A percentile compares a stretch with the other conserved stretches of the same genome.
Evolutionary conservation across 2,888 invertebrate species (phyloP).

Genomic region (Stenurella melanura): DNA sequence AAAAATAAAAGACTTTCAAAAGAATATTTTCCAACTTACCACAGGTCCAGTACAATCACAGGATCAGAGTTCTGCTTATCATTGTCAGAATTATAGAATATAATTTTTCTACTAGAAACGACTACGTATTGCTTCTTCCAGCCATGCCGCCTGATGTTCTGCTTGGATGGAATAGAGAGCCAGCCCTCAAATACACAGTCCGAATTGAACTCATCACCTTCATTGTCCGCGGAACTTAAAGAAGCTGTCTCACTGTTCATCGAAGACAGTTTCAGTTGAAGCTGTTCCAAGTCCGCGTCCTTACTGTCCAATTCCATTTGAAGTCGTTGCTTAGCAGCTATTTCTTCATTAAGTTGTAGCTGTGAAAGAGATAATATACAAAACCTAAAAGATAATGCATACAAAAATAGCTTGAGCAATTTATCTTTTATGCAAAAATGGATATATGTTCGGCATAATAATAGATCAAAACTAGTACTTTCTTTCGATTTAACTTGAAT

Average conservation of each 20-base stretch:
- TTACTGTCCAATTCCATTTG: conserved; percentile 98
- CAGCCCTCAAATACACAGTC: conserved; percentile 94
- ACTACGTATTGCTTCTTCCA: conserved; percentile 99
- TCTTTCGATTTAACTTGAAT: too few species aligned
- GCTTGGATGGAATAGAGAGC: conserved; percentile 95
- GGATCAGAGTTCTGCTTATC: conserved; percentile 97
- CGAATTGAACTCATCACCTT: conserved; percentile 81
- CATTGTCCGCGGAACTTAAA: conserved; percentile 92
- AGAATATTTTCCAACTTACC: conserved; percentile 76
- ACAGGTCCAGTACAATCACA: conserved; percentile 95
- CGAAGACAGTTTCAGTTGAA: conserved; percentile 88
- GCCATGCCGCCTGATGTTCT: conserved; percentile 95
- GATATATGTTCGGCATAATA: too few species aligned
- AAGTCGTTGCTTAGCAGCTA: conserved; percentile 83
- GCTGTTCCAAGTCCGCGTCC: conserved; percentile 95
- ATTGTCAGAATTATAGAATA: conserved; percentile 96
- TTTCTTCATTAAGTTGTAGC: conserved; percentile 89
- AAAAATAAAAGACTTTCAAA: background rate
- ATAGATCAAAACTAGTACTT: too few species aligned
- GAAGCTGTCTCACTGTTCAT: conserved; percentile 92
- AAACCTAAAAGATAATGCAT: conserved; percentile 59
- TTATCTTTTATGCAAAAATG: background rate
- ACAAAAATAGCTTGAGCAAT: background rate
- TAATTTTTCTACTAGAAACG: conserved; percentile 96
- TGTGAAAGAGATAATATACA: conserved; percentile 70